Percentiles rank a stretch among this genome's conserved stretches.
Conservation (phyloP, 2,113 vertebrate genomes). For the Bungarus multicinctus region DNA sequence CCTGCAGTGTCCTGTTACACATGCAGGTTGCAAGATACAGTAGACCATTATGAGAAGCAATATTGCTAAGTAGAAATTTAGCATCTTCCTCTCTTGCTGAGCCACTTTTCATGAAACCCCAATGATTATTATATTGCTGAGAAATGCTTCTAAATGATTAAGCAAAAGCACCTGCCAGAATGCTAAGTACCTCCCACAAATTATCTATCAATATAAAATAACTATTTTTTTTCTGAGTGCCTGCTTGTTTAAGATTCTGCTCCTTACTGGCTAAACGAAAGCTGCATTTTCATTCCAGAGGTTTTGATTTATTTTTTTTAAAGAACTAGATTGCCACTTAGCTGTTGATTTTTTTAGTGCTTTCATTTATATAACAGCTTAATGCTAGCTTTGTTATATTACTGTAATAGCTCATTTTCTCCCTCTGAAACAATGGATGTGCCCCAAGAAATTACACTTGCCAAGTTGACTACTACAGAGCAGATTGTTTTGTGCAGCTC, state of each 20-base stretch:
- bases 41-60: not conserved
- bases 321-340: not conserved
- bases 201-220: not conserved
- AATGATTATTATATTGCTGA: not conserved
- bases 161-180: not conserved
- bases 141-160: not conserved
- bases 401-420: not conserved
- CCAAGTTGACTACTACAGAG: not conserved
- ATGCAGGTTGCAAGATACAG: not conserved
- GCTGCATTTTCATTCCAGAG: not conserved
- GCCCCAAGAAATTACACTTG: not conserved
- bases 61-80: not conserved
- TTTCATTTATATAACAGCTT: not conserved
- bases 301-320: not conserved
- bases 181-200: not conserved
- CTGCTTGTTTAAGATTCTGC: not conserved
- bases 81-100: not conserved
- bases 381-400: not conserved
- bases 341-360: not conserved
- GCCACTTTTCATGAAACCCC: not conserved
- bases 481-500: not conserved
- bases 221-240: not conserved
- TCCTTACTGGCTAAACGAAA: not conserved
- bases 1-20: not conserved
- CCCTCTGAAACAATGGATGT: not conserved